These are phyloP conservation scores for Remorina albescens DNA, from an alignment of 2,797 vertebrate species.

Conservation along the genomic window DNA sequence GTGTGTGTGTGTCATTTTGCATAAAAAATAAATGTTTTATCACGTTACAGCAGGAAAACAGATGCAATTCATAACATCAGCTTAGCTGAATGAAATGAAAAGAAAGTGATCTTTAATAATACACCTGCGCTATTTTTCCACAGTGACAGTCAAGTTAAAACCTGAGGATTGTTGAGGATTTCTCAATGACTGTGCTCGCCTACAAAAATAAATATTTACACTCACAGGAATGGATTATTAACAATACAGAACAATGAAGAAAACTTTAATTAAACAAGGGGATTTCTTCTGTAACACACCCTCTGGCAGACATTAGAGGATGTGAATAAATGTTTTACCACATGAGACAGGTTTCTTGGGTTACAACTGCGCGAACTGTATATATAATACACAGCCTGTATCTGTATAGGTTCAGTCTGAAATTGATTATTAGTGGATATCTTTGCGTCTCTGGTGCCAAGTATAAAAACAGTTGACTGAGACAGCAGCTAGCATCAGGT, in stretches of 20 bases:
- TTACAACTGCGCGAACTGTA: neutral
- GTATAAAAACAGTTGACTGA: too few species aligned
- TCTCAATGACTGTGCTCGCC: neutral
- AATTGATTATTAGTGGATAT: neutral
- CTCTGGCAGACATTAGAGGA: neutral
- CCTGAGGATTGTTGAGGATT: too few species aligned
- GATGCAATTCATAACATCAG: constrained; percentile 4
- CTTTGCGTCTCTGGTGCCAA: too few species aligned
- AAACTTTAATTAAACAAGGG: neutral
- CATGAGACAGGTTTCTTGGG: neutral
- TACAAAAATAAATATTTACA: constrained; percentile 12
- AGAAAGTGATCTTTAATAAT: too few species aligned
- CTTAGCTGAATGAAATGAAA: too few species aligned
- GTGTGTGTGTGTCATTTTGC: neutral
- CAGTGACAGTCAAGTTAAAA: too few species aligned
- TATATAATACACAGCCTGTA: too few species aligned
- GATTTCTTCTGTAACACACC: neutral
- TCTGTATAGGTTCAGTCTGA: neutral
- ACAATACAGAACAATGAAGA: neutral
- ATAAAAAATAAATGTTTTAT: too few species aligned
- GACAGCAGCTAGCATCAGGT: too few species aligned
- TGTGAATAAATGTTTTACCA: constrained; percentile 1
- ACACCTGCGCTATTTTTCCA: too few species aligned
- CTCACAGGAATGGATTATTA: constrained; percentile 2
- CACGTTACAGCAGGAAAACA: neutral